phyloP scores from a whole-genome alignment of 2,888 invertebrate species.

The Drosophila kambysellisi region DNA sequence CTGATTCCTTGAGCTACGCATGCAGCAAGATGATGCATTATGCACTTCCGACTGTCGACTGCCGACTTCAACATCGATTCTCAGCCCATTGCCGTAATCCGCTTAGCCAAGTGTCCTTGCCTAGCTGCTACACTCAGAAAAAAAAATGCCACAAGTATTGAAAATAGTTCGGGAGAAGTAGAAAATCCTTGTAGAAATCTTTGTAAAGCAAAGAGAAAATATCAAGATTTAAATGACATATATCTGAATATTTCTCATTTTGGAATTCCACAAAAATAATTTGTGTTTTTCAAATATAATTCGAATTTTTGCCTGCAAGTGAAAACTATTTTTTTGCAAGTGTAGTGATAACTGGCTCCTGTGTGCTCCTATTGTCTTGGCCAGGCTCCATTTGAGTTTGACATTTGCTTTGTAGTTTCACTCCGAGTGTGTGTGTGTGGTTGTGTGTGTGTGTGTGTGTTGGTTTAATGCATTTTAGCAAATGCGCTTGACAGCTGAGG shows the following conservation, averaged over 20 bases:
- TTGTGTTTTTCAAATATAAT: too few species aligned
- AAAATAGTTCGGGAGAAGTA: neutral
- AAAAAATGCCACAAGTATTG: neutral
- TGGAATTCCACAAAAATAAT: neutral
- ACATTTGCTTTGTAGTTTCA: constrained; percentile 35
- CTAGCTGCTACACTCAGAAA: constrained; percentile 11
- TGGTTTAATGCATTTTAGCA: constrained; percentile 61
- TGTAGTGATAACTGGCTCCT: constrained; percentile 29
- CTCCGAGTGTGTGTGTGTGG: constrained; percentile 2
- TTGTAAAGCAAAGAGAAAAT: neutral
- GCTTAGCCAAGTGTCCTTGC: constrained; percentile 75
- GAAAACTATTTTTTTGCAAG: neutral
- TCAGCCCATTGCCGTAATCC: constrained; percentile 54
- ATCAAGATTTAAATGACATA: neutral
- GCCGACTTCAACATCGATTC: constrained; percentile 54
- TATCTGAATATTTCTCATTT: neutral
- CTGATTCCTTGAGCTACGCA: constrained; percentile 45
- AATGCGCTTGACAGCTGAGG: constrained; percentile 75
- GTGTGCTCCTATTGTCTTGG: constrained; percentile 30
- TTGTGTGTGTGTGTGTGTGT: constrained; percentile 8
- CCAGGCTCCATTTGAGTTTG: constrained; percentile 43
- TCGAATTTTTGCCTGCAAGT: too few species aligned
- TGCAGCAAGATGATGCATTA: constrained; percentile 78
- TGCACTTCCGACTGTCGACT: constrained; percentile 63
- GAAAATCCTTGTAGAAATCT: neutral